A percentile compares a stretch with the other conserved stretches of the same genome.
phyloP scores from a whole-genome alignment of 2,888 invertebrate species.

The Brenthis hecate region DNA sequence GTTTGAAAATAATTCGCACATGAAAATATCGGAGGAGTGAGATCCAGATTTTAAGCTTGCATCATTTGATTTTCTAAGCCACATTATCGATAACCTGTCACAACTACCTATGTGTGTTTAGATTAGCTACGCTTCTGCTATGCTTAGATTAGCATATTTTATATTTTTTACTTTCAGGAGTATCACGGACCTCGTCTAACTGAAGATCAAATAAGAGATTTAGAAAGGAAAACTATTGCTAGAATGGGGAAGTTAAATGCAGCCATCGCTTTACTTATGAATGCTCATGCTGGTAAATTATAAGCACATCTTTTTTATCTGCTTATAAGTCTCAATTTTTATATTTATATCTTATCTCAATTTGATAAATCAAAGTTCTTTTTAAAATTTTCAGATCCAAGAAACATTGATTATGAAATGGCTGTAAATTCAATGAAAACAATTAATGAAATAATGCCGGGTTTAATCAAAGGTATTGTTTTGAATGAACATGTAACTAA shows the following conservation, averaged over 20 bases:
- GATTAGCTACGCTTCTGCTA: too few relatives aligned
- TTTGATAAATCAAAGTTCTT: neutral
- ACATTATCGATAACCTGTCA: too few relatives aligned
- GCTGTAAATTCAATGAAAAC: slow-evolving; percentile 97
- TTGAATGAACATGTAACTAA: neutral
- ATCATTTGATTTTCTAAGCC: too few relatives aligned
- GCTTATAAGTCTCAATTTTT: neutral
- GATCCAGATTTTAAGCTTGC: too few relatives aligned
- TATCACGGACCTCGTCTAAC: slow-evolving; percentile 47
- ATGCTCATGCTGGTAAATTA: slow-evolving; percentile 61
- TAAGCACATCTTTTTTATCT: neutral
- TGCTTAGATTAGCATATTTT: too few relatives aligned
- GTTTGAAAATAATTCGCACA: too few relatives aligned
- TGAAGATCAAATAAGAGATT: slow-evolving; percentile 41
- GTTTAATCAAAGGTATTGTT: slow-evolving; percentile 90
- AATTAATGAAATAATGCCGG: slow-evolving; percentile 95
- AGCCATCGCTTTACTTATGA: slow-evolving; percentile 61
- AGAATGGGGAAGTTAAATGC: slow-evolving; percentile 63
- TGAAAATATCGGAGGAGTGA: too few relatives aligned
- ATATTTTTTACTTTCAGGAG: slow-evolving; percentile 43
- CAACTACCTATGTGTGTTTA: too few relatives aligned
- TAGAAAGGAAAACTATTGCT: slow-evolving; percentile 52
- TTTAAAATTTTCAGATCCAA: slow-evolving; percentile 55
- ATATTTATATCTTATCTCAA: too few relatives aligned
- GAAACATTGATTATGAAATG: slow-evolving; percentile 94